Conservation (phyloP, 1,140 invertebrate species). For the Rhagoletis pomonella region DNA sequence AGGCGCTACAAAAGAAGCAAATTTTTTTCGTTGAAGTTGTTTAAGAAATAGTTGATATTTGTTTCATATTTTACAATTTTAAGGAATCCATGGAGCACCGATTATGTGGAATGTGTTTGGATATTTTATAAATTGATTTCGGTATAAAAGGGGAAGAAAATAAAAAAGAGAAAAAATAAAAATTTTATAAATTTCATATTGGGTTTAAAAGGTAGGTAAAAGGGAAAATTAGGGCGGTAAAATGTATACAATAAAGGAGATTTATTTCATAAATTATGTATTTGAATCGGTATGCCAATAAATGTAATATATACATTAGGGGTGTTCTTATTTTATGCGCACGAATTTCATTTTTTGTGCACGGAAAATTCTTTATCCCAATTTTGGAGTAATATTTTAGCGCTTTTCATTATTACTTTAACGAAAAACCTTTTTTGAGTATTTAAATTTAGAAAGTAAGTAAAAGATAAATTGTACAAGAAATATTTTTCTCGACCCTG, state of each 20-base stretch:
- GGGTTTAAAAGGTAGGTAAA: background rate
- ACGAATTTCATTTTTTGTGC: too few relatives aligned
- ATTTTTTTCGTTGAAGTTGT: conserved; percentile 54
- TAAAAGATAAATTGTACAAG: too few relatives aligned
- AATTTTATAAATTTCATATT: conserved; percentile 32
- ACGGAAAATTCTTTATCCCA: too few relatives aligned
- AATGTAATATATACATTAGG: conserved; percentile 25
- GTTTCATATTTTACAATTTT: conserved; percentile 26
- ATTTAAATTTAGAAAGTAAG: too few relatives aligned
- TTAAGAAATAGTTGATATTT: conserved; percentile 48
- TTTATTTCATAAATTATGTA: conserved; percentile 3
- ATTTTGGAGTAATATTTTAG: background rate
- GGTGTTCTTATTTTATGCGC: background rate
- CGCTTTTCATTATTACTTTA: background rate
- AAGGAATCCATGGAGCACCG: conserved; percentile 23
- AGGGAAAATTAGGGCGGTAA: background rate
- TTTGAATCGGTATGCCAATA: background rate
- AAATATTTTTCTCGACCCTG: too few relatives aligned
- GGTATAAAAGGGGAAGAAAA: conserved; percentile 49
- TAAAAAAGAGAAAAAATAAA: conserved; percentile 56
- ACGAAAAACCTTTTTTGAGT: background rate
- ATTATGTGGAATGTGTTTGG: background rate
- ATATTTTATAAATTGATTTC: conserved; percentile 26
- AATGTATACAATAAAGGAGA: conserved; percentile 17
- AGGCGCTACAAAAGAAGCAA: conserved; percentile 65